Base-by-base conservation (phyloP, 2,797 vertebrate species). In the Meriones psammophilus region DNA sequence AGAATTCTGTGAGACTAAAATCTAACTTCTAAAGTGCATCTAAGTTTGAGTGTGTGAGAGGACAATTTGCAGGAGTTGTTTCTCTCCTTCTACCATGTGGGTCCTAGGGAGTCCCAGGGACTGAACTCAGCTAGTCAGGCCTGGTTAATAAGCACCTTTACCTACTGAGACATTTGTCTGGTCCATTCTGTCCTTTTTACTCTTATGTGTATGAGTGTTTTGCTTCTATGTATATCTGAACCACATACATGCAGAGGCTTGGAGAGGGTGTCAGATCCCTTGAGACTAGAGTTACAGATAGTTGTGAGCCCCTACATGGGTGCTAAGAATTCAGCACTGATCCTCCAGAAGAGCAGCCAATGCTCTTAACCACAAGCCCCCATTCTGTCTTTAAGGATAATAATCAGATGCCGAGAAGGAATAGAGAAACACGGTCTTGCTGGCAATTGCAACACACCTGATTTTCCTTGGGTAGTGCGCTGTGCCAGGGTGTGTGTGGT, bases 1-100 rank as follows among this genome's bases (percentile, higher is more conserved):
- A 91, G 87, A 81, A 89, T 90, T 46, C 76, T 46, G 78, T 73
- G 88, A 95, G 15, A 94, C 33, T 88, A 79, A 89, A 95, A 92
- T 84, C n/a, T 95, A 79, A 56, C 0, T 94, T 93, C 56, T 0
- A 96, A 89, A 46, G 5, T 86, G 62, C 80, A 50, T 56, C 62
- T 80, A 90, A 90, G 92, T 86, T 69, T 92, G 39, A 39, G n/a
- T 15, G 3, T 60, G 79, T 81, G n/a, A 60, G 66, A 71, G 50
- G 66, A 56, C 22, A 87, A 56, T 68, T 36, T 87, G 13, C 7
- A 18, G 24, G 68, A 36, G 24, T 58, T 4, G 56, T 13, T 58
- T 28, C 68, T 87, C 22, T 87, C 22, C 68, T 85, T 69, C 68
- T 87, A 39, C 54, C 33, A 39, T 18, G 68, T 88, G 50, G n/a